Percentiles rank a stretch among this genome's conserved stretches.
Conservation (phyloP, 2,797 vertebrate species). For the Fringilla coelebs region DNA sequence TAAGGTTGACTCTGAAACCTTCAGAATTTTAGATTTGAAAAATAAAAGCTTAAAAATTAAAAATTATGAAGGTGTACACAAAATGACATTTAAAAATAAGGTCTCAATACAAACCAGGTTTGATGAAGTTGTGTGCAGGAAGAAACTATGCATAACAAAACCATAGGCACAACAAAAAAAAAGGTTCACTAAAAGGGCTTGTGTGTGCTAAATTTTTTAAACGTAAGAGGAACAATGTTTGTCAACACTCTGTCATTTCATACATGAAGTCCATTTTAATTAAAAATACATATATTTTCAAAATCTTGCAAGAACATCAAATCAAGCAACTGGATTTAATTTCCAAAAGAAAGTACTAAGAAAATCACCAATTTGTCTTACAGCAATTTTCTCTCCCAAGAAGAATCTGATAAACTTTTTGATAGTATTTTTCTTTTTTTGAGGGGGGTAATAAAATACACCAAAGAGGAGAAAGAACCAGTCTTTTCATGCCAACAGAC, state of each 20-base stretch:
- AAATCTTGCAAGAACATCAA: background rate
- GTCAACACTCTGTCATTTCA: background rate
- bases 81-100: background rate
- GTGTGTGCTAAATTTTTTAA: background rate
- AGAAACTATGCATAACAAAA: background rate
- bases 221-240: background rate
- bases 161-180: background rate
- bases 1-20: background rate
- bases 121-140: background rate
- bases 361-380: background rate
- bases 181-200: background rate
- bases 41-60: background rate
- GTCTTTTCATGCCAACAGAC: background rate
- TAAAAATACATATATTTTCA: background rate
- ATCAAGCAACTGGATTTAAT: constrained; percentile 69
- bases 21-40: background rate
- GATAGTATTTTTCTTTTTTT: background rate
- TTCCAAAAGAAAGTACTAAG: background rate
- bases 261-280: background rate
- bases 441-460: background rate
- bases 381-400: background rate
- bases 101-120: background rate
- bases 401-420: background rate
- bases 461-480: background rate
- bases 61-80: background rate